Percentiles rank a stretch among this genome's conserved stretches.
phyloP scores from a whole-genome alignment of 2,888 invertebrate genomes.

The Trichogramma dendrolimi region DNA sequence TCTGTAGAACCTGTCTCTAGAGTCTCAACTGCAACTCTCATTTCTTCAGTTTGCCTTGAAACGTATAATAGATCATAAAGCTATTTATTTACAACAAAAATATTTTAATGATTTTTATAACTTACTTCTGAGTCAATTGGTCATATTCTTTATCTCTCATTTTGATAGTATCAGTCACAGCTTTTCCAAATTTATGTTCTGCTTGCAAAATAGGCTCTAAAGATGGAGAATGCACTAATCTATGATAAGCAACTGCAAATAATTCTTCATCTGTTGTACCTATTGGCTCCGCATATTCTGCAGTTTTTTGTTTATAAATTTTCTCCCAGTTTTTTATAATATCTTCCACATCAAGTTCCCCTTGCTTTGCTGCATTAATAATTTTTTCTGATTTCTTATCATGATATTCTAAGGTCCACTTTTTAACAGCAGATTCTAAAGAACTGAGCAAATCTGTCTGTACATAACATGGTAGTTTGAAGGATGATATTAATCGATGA shows the following conservation, averaged over 20 bases:
- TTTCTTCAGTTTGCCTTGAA: conserved; percentile 77
- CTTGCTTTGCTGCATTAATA: conserved; percentile 60
- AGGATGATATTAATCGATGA: conserved; percentile 63
- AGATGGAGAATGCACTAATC: conserved; percentile 77
- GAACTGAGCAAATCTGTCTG: conserved; percentile 62
- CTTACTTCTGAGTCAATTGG: conserved; percentile 63
- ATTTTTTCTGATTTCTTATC: conserved; percentile 63
- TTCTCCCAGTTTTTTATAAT: conserved; percentile 77
- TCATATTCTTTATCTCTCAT: conserved; percentile 71
- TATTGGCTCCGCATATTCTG: conserved; percentile 77
- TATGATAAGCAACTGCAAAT: conserved; percentile 81
- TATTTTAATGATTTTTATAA: not conserved
- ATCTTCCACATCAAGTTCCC: conserved; percentile 68
- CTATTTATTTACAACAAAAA: not conserved
- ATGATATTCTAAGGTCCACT: conserved; percentile 65
- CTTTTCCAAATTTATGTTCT: conserved; percentile 81
- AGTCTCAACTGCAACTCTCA: conserved; percentile 78
- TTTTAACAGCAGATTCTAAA: conserved; percentile 62
- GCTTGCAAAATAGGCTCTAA: conserved; percentile 82
- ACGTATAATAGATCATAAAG: conserved; percentile 4
- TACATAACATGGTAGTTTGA: conserved; percentile 67
- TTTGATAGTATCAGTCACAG: conserved; percentile 68
- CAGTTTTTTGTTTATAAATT: conserved; percentile 72
- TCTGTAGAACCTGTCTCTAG: conserved; percentile 76
- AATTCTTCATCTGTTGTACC: conserved; percentile 81